phyloP scores from a whole-genome alignment of 1,140 invertebrate species.

The Metaphire vulgaris region DNA sequence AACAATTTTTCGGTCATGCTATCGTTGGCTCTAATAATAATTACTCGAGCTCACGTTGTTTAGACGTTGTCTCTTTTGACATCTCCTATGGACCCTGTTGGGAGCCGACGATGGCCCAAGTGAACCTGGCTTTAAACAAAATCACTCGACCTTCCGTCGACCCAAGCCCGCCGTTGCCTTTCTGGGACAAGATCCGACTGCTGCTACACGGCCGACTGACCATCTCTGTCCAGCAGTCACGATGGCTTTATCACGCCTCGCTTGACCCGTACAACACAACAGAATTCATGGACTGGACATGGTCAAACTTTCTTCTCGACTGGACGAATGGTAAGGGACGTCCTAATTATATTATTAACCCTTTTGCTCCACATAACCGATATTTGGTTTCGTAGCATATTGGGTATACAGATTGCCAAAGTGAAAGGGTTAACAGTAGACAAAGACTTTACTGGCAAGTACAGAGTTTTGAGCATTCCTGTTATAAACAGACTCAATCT shows the following conservation, averaged over 20 bases:
- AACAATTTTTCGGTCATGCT: too few species aligned
- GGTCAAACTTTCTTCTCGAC: conserved; percentile 82
- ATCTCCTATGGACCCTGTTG: conserved; percentile 96
- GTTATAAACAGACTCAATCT: too few species aligned
- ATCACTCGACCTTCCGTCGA: conserved; percentile 82
- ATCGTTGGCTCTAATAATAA: too few species aligned
- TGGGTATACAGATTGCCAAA: too few species aligned
- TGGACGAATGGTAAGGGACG: conserved; percentile 84
- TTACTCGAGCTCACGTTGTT: too few species aligned
- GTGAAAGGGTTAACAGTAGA: too few species aligned
- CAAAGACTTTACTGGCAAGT: too few species aligned
- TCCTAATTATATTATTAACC: too few species aligned
- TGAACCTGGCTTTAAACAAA: conserved; percentile 70
- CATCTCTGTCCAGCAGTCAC: conserved; percentile 77
- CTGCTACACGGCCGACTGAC: conserved; percentile 87
- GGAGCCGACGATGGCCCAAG: conserved; percentile 95
- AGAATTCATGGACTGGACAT: conserved; percentile 94
- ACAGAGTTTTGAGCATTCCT: too few species aligned
- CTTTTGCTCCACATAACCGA: too few species aligned
- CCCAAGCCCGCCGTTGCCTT: conserved; percentile 84
- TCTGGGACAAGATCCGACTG: conserved; percentile 91
- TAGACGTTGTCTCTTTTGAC: conserved; percentile 74
- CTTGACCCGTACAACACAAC: conserved; percentile 97
- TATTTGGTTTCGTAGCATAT: too few species aligned
- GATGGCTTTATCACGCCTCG: conserved; percentile 80